Base-by-base conservation (phyloP, 2,888 invertebrate species). In the Druceiella hillmani region DNA sequence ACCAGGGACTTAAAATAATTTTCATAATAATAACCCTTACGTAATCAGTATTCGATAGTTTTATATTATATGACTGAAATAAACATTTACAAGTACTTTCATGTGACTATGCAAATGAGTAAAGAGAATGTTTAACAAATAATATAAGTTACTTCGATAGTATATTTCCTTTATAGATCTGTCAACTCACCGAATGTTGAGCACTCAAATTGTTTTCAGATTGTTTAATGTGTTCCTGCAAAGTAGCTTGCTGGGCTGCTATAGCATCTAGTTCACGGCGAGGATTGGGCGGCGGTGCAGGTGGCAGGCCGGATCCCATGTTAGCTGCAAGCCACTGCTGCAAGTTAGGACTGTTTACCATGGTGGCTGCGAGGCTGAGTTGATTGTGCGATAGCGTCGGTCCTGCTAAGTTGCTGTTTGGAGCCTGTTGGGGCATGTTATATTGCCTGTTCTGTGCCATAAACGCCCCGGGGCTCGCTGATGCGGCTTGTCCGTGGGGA, bases 121-220 rank as follows among this genome's bases (percentile, higher is more conserved):
- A 6, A 20, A 20, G 5, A 20, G 5, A 6, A 7, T 20, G 20
- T 7, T 9, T 20, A 38, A 11, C 3, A 39, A 37, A 9, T 25
- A 10, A 7, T 17, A 38, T 6, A 31, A 35, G 33, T 14, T 14
- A 28, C 17, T 13, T 6, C 33, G 15, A 42, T 22, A 36, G 30
- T 10, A 36, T 14, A 36, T 26, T 11, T 22, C 34, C 14, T 12
- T 12, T 22, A 11, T 6, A 11, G 7, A 20, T 33, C 11, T 40
- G 35, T 37, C 59, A 56, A 54, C 78, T 68, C 55, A 90, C 91
- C 58, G 91, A 81, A 63, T 95, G 92, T 60, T 99, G 98, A 36
- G 95, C 97, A 52, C 86, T 83, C 47, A 99, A 76, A 75, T 99
- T 99, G 57, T 83, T 86, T 64, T 98, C 98, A 55, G 95, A 95